phyloP scores from a whole-genome alignment of 2,797 vertebrate genomes.

The Neosilurus mollespiculum region DNA sequence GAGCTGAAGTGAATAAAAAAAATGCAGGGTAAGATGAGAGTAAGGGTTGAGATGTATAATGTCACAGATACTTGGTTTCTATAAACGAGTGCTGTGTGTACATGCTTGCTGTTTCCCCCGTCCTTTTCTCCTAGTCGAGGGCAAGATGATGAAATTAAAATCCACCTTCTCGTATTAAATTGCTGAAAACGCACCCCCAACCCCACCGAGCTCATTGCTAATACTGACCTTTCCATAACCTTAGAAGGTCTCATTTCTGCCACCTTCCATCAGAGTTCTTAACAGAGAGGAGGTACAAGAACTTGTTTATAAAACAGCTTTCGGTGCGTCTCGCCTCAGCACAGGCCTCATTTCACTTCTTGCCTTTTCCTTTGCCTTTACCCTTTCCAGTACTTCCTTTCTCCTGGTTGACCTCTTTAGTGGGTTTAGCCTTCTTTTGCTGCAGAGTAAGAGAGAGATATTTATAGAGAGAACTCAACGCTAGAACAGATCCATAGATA shows the following conservation, averaged over 20 bases:
- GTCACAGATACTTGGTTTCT: neutral
- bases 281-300: neutral
- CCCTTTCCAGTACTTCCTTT: slow-evolving; percentile 81
- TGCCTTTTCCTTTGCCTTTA: slow-evolving; percentile 69
- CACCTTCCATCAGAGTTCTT: slow-evolving; percentile 17
- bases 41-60: neutral
- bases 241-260: slow-evolving; percentile 30
- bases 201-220: neutral
- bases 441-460: slow-evolving; percentile 55
- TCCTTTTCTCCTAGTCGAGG: neutral
- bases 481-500: neutral
- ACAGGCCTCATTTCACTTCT: slow-evolving; percentile 58
- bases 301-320: neutral
- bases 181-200: neutral
- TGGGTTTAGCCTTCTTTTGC: slow-evolving; percentile 85
- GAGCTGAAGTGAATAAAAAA: slow-evolving; percentile 2
- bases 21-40: neutral
- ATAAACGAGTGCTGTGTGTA: neutral
- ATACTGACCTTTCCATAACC: slow-evolving; percentile 14
- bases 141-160: neutral
- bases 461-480: neutral
- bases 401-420: slow-evolving; percentile 78
- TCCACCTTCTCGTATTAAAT: neutral
- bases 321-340: neutral
- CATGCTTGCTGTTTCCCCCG: neutral